phyloP scores from a whole-genome alignment of 1,140 invertebrate species.

The Procambarus virginalis region DNA sequence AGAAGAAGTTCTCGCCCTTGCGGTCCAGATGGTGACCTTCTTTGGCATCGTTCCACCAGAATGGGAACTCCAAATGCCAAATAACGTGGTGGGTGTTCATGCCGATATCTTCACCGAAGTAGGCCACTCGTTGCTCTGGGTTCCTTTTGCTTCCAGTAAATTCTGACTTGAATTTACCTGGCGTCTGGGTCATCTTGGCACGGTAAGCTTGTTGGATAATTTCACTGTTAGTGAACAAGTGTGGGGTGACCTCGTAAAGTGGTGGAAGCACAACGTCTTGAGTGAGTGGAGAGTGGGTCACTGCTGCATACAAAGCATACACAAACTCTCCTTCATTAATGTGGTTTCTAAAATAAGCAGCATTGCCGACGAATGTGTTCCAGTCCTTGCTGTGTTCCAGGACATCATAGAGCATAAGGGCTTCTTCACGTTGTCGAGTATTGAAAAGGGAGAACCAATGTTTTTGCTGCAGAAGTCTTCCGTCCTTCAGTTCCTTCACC shows the following conservation, averaged over 20 bases:
- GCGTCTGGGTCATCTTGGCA: constrained; percentile 29
- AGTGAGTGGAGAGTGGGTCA: constrained; percentile 13
- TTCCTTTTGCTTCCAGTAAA: constrained; percentile 44
- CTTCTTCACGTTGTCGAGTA: constrained; percentile 23
- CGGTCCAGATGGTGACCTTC: constrained; percentile 30
- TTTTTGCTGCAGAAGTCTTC: constrained; percentile 19
- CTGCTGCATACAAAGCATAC: constrained; percentile 23
- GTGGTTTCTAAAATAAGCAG: constrained; percentile 30
- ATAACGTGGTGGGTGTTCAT: constrained; percentile 44
- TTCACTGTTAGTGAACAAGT: constrained; percentile 41
- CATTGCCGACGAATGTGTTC: constrained; percentile 32
- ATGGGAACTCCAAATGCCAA: constrained; percentile 35
- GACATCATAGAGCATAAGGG: constrained; percentile 47
- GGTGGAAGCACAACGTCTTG: constrained; percentile 25
- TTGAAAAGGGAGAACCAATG: constrained; percentile 62
- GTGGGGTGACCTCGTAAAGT: constrained; percentile 39
- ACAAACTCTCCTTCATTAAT: constrained; percentile 54
- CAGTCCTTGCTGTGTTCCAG: constrained; percentile 35
- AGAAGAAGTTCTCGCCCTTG: constrained; percentile 47
- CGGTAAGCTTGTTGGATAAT: constrained; percentile 29
- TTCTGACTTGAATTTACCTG: not conserved
- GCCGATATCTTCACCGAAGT: constrained; percentile 42
- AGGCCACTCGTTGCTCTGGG: constrained; percentile 36
- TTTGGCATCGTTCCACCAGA: constrained; percentile 35
- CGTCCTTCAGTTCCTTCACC: constrained; percentile 9